Conservation (phyloP, 2,797 vertebrate genomes). For the Eremophila alpestris region DNA sequence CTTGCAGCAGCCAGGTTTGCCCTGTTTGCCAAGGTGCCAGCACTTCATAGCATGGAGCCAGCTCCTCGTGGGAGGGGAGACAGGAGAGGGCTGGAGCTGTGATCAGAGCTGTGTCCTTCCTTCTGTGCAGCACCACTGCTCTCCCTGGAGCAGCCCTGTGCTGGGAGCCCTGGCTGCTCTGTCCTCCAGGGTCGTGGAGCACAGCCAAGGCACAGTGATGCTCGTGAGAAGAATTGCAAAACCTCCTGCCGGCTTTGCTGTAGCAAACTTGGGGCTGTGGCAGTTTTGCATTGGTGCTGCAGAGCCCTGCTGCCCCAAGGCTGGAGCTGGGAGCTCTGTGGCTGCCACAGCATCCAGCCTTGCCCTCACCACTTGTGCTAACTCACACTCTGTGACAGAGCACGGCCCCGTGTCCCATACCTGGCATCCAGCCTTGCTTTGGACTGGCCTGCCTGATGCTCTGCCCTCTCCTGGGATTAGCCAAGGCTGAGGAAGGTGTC, state of each 20-base stretch:
- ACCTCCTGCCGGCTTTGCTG: not conserved
- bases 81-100: not conserved
- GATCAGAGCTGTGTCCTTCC: not conserved
- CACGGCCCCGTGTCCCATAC: rapidly evolving
- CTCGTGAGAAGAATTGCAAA: constrained; percentile 44
- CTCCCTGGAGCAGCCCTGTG: not conserved
- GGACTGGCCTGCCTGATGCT: rapidly evolving
- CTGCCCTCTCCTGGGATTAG: not conserved
- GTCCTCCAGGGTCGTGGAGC: constrained; percentile 42
- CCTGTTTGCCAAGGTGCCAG: not conserved
- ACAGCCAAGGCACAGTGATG: constrained; percentile 33
- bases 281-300: not conserved
- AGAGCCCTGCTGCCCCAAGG: not conserved
- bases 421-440: not conserved
- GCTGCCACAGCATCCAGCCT: not conserved
- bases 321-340: not conserved
- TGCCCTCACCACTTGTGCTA: rapidly evolving
- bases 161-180: not conserved
- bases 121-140: not conserved
- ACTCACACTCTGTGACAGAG: not conserved
- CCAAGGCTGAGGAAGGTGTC: not conserved
- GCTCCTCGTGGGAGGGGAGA: rapidly evolving
- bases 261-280: not conserved
- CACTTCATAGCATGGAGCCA: not conserved
- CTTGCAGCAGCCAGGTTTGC: not conserved